Conservation (phyloP, 2,888 invertebrate species). For the Ceraclea dissimilis region DNA sequence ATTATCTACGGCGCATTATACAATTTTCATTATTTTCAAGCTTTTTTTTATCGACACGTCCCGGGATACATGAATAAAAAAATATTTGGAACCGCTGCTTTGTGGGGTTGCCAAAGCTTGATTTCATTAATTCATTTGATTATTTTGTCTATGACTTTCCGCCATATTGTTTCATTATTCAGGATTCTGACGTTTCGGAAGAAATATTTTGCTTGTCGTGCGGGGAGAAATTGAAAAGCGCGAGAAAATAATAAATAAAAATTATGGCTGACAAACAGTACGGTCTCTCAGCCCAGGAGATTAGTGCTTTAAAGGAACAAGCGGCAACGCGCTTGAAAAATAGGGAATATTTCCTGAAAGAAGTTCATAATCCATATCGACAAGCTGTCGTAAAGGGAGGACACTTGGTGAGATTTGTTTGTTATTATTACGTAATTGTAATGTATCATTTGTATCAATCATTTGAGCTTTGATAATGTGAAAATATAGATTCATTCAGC, state of each 20-base stretch:
- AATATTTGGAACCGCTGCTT: too few species aligned
- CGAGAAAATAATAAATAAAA: too few species aligned
- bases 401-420: constrained; percentile 54
- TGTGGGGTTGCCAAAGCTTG: too few species aligned
- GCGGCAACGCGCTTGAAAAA: constrained; percentile 51
- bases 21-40: too few species aligned
- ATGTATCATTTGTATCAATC: not conserved
- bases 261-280: constrained; percentile 32
- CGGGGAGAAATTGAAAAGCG: too few species aligned
- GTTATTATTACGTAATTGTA: constrained; percentile 2
- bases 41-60: too few species aligned
- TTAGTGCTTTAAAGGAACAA: constrained; percentile 51
- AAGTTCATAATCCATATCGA: constrained; percentile 62
- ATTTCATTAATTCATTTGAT: too few species aligned
- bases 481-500: too few species aligned
- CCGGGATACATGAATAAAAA: too few species aligned
- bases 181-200: not conserved
- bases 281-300: constrained; percentile 47
- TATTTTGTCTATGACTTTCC: not conserved
- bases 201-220: not conserved
- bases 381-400: constrained; percentile 61
- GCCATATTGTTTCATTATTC: not conserved
- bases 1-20: too few species aligned
- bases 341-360: constrained; percentile 65
- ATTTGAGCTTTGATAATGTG: too few species aligned